Base-by-base conservation (phyloP, 2,797 vertebrate genomes). In the Botia kubotai region DNA sequence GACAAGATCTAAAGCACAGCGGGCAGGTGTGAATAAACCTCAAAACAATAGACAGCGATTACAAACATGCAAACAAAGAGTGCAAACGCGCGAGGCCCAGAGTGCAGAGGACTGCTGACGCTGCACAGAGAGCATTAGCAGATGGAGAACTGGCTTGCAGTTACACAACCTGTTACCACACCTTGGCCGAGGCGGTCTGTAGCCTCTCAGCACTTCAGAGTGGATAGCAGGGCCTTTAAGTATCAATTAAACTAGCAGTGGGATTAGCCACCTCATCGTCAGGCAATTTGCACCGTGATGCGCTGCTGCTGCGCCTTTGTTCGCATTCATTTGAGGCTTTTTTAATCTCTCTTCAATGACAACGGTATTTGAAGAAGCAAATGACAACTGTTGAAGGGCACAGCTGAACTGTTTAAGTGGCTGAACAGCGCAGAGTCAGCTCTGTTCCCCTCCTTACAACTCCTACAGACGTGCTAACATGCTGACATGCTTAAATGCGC, bases 171-270 rank as follows among this genome's bases (percentile, higher is more conserved):
- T 93, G 94, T 95, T 97, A 96, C 95, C 94, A 95, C 96, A 96
- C 95, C 94, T 96, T 93, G 91, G 89, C 92, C 90, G 88, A 95
- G 93, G 89, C 93, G 93, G 93, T 96, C 96, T 96, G 94, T 96
- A 96, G 93, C 95, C 95, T 95, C 96, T 98, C 95, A 96, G 94
- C 94, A 94, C 93, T 91, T 93, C 89, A 93, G 83, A 85, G 93
- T 92, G 93, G 94, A 94, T 94, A 94, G 89, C 93, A 91, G 93
- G 23, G 91, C 94, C 93, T 95, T 96, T 95, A 96, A 96, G 94
- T 95, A 95, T 96, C 95, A 96, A 95, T 96, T 96, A 95, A 95
- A 95, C 93, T 93, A 94, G 94, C 93, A 93, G 94, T 91, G 92
- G 90, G 94, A 95, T 93, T 94, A 94, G 91, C 91, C 93, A 95